phyloP scores from a whole-genome alignment of 1,140 invertebrate species.

The Leptinotarsa texana region DNA sequence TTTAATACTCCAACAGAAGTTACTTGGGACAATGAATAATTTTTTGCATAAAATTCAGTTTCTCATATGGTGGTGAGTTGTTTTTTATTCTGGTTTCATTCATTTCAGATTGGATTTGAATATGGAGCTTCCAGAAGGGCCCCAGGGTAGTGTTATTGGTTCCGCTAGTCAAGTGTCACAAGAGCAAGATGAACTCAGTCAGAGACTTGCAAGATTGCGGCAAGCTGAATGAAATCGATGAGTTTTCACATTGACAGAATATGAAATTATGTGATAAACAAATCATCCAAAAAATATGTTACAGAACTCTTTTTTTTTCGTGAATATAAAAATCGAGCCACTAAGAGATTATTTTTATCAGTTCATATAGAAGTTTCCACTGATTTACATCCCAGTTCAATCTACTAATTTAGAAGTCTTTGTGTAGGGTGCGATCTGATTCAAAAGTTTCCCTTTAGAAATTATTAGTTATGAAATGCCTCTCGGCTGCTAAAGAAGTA shows the following conservation, averaged over 20 bases:
- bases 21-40: background rate
- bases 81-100: conserved; percentile 24
- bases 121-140: conserved; percentile 90
- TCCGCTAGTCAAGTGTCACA: conserved; percentile 73
- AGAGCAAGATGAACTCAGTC: conserved; percentile 95
- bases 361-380: no score
- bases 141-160: conserved; percentile 74
- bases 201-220: conserved; percentile 89
- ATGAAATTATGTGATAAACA: conserved; percentile 2
- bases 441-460: background rate
- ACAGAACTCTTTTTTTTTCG: background rate
- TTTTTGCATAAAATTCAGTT: background rate
- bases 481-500: background rate
- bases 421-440: no score
- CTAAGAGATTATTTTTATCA: no score
- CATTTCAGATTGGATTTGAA: conserved; percentile 88
- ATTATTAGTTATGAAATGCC: background rate
- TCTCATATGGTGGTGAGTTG: background rate
- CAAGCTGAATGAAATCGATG: conserved; percentile 65
- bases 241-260: background rate
- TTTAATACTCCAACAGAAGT: no score
- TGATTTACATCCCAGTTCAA: no score
- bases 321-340: no score
- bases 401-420: no score
- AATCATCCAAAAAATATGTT: background rate